Percentiles rank a stretch among this genome's conserved stretches.
Conservation (phyloP, 2,797 vertebrate genomes). For the Tinamus major region DNA sequence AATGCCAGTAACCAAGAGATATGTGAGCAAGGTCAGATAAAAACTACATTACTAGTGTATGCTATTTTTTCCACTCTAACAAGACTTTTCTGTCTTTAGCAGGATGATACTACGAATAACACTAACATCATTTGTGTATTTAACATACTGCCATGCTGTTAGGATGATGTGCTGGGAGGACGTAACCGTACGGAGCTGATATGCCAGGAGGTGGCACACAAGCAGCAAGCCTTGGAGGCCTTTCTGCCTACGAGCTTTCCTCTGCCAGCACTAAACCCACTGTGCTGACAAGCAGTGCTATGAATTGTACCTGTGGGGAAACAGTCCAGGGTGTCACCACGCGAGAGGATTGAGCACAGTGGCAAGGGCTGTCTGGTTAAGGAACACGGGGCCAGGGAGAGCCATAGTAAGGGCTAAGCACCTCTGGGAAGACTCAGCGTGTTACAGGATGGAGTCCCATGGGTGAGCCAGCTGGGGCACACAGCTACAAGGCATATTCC, state of each 20-base stretch:
- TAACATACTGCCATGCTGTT: background rate
- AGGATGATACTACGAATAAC: background rate
- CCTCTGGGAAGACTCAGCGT: background rate
- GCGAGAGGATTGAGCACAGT: background rate
- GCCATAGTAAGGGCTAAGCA: background rate
- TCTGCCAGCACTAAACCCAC: background rate
- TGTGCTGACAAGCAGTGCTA: background rate
- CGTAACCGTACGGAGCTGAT: background rate
- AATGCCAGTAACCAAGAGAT: background rate
- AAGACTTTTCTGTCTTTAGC: background rate
- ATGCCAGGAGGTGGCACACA: background rate
- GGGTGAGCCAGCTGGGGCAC: background rate
- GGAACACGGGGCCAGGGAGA: background rate
- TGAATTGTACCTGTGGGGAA: conserved; percentile 8
- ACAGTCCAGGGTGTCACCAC: background rate
- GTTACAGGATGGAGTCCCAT: background rate
- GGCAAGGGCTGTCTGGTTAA: background rate
- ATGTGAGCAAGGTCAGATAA: conserved; percentile 2
- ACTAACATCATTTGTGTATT: conserved; percentile 4
- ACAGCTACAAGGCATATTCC: background rate
- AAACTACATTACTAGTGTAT: background rate
- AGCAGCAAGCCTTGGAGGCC: background rate
- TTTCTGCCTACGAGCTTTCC: background rate
- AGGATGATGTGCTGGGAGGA: background rate
- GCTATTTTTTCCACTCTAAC: background rate